A percentile compares a stretch with the other conserved stretches of the same genome.
Evolutionary conservation across 2,797 vertebrate species (phyloP).

Genomic region (Eulemur mongoz): DNA sequence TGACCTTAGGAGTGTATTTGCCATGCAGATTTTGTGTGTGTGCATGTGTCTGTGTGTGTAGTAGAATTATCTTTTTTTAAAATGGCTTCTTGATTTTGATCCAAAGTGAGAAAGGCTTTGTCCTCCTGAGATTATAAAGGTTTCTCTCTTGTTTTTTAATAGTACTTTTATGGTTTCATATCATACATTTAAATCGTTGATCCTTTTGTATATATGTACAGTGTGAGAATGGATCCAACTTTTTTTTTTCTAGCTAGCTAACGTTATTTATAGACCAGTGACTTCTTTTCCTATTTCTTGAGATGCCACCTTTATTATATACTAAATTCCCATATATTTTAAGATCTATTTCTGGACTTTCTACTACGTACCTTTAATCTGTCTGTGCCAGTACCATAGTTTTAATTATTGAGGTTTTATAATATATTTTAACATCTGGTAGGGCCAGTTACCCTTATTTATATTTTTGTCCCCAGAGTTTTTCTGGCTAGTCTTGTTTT

Average conservation of each 20-base stretch:
- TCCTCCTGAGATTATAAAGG: background rate
- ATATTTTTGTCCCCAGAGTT: background rate
- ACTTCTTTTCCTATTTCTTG: constrained; percentile 1
- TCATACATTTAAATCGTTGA: background rate
- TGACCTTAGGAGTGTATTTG: background rate
- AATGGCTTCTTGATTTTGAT: background rate
- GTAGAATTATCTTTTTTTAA: background rate
- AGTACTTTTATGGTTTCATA: background rate
- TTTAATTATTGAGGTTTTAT: background rate
- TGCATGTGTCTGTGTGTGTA: background rate
- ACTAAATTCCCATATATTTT: background rate
- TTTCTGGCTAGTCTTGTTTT: background rate
- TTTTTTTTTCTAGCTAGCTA: background rate
- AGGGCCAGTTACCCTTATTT: background rate
- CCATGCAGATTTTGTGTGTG: background rate
- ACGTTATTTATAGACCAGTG: background rate
- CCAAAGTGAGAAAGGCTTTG: background rate
- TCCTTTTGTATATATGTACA: background rate
- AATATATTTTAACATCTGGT: background rate
- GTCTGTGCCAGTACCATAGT: background rate
- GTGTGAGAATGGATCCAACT: background rate
- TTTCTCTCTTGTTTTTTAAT: background rate
- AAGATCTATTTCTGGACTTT: constrained; percentile 20
- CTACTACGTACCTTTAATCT: background rate
- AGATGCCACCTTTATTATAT: background rate